phyloP scores from a whole-genome alignment of 2,113 vertebrate genomes.

The Limnothrissa miodon region DNA sequence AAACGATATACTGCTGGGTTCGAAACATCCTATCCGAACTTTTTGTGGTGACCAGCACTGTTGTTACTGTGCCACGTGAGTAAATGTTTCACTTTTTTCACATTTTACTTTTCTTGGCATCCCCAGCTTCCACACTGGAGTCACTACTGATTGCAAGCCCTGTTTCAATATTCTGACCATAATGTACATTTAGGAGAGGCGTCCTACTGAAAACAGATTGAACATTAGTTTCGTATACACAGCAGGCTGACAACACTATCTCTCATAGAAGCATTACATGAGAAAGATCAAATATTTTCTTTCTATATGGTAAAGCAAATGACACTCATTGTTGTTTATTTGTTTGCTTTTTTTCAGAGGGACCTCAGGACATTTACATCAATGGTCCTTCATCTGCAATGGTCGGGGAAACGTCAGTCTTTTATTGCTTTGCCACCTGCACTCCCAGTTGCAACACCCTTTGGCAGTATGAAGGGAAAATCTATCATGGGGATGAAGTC shows the following conservation, averaged over 20 bases:
- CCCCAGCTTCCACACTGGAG: neutral
- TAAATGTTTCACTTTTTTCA: neutral
- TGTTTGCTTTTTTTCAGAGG: neutral
- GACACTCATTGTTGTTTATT: neutral
- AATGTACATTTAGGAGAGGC: too few relatives aligned
- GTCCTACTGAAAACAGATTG: too few relatives aligned
- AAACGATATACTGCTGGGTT: constrained; percentile 27
- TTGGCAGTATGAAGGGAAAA: neutral
- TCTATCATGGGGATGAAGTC: neutral
- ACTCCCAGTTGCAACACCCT: neutral
- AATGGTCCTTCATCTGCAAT: neutral
- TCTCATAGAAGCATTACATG: neutral
- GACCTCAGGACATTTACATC: neutral
- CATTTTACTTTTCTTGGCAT: neutral
- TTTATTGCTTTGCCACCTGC: neutral
- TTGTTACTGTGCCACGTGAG: constrained; percentile 36
- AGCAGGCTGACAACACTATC: neutral
- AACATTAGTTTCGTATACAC: too few relatives aligned
- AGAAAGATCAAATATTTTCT: neutral
- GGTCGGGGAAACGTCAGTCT: neutral
- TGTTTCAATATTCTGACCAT: neutral
- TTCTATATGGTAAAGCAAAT: neutral
- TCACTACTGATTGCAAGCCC: neutral
- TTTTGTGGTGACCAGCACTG: neutral
- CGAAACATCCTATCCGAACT: constrained; percentile 32